Conservation (phyloP, 2,888 invertebrate species). For the Pristionchus arcanus region DNA sequence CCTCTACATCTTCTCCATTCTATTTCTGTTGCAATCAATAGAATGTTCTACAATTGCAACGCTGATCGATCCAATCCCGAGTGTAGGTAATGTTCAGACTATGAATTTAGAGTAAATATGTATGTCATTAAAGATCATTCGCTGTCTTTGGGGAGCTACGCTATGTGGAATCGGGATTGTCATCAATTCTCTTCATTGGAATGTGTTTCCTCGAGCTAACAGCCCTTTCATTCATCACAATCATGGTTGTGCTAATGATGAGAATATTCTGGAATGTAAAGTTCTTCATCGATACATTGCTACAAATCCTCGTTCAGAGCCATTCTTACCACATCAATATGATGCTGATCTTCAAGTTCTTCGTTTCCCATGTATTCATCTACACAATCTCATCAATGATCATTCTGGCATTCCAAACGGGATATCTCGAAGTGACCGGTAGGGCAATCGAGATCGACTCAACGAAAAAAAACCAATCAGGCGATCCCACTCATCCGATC, state of each 20-base stretch:
- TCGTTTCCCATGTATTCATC: neutral
- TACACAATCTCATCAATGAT: neutral
- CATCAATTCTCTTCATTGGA: neutral
- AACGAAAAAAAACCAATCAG: neutral
- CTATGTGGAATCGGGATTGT: neutral
- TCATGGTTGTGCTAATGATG: neutral
- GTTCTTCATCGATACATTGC: neutral
- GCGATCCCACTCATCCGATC: neutral
- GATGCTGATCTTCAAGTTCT: conserved; percentile 24
- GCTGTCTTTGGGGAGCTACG: neutral
- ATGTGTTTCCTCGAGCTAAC: neutral
- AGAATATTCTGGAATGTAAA: neutral
- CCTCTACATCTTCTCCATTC: neutral
- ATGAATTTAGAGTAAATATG: neutral
- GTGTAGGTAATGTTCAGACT: neutral
- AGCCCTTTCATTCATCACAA: neutral
- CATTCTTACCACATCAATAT: conserved; percentile 1
- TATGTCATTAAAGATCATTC: neutral
- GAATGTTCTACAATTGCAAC: conserved; percentile 29
- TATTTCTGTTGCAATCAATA: neutral
- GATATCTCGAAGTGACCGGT: neutral
- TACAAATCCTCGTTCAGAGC: neutral
- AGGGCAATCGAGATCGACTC: neutral
- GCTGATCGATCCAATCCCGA: neutral
- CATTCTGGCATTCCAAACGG: neutral